Percentiles rank a stretch among this genome's conserved stretches.
Conservation (phyloP, 1,140 invertebrate genomes). For the Heliothis virescens region DNA sequence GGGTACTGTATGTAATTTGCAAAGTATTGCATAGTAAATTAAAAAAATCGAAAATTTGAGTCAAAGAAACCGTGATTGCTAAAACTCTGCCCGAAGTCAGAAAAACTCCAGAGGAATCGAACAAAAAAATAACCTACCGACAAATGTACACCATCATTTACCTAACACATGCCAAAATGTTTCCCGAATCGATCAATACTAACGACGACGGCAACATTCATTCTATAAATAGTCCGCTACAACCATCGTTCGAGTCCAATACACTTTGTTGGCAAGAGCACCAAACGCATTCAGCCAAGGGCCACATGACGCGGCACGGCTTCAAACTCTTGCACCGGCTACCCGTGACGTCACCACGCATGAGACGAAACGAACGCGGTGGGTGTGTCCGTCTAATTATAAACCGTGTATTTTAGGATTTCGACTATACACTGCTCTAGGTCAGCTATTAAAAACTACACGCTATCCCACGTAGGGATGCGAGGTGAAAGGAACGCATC, state of each 20-base stretch:
- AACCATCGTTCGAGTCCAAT: slow-evolving; percentile 16
- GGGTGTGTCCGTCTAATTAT: slow-evolving; percentile 71
- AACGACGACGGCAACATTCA: slow-evolving; percentile 1
- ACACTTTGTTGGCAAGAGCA: slow-evolving; percentile 23
- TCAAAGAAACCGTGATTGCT: too few relatives aligned
- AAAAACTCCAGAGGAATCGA: too few relatives aligned
- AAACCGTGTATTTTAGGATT: slow-evolving; percentile 57
- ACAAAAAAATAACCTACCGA: too few relatives aligned
- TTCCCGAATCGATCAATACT: slow-evolving; percentile 1
- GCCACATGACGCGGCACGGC: background rate
- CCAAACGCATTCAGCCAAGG: slow-evolving; percentile 12
- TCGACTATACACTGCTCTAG: slow-evolving; percentile 60
- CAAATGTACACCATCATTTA: too few relatives aligned
- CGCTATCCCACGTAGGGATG: slow-evolving; percentile 44
- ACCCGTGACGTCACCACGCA: slow-evolving; percentile 62
- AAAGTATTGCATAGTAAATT: too few relatives aligned
- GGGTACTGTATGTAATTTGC: too few relatives aligned
- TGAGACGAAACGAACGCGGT: slow-evolving; percentile 61
- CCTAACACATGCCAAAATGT: background rate
- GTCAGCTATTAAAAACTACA: slow-evolving; percentile 58
- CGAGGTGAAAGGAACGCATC: slow-evolving; percentile 12
- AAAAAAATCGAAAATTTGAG: too few relatives aligned
- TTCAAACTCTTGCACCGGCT: slow-evolving; percentile 54
- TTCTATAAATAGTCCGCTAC: slow-evolving; percentile 22
- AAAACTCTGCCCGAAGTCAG: too few relatives aligned